Evolutionary conservation across 92 coral and sea anemone species (phyloP), one percentile per base, ranked within the genome.

Genomic region (Blastomussa wellsi): DNA sequence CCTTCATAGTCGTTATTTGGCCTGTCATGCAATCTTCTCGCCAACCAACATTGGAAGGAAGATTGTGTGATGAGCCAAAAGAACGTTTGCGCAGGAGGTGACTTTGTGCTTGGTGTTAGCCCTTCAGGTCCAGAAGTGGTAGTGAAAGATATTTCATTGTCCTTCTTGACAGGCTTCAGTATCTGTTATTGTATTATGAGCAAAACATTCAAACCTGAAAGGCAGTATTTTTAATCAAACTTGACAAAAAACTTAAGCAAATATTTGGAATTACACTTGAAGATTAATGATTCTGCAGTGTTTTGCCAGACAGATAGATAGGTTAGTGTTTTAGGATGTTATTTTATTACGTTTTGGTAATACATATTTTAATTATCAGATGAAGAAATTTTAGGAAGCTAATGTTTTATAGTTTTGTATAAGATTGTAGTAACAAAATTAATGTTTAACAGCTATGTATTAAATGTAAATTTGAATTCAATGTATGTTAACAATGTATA

Each of bases 321-420:
- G 79, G 31, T 83, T 83, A 59, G 62, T 65, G 52, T 85, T 85
- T 85, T 77, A 85, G 88, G 77, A 85, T 31, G 83, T 85, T 76
- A 85, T 85, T 85, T 85, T 85, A 85, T 59, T 83, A 75, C 67
- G 55, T 83, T 73, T 83, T 62, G 74, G 77, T 77, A 85, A 69
- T 78, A 77, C 37, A 82, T 85, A 85, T 85, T 85, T 85, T 85
- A 85, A 85, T 69, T 76, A 85, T 65, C 48, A 85, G 73, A 85
- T 48, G 83, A 49, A 52, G 88, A 78, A 66, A 78, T 85, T 85
- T 85, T 85, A 85, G 88, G 88, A 77, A 65, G 87, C 36, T 69
- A 77, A 37, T 77, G 82, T 85, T 85, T 85, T 85, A 85, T 85
- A 85, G 88, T 85, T 85, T 85, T 85, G 88, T 85, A 85, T 77